phyloP scores from a whole-genome alignment of 2,888 invertebrate species.

The Epinotia brunnichana region DNA sequence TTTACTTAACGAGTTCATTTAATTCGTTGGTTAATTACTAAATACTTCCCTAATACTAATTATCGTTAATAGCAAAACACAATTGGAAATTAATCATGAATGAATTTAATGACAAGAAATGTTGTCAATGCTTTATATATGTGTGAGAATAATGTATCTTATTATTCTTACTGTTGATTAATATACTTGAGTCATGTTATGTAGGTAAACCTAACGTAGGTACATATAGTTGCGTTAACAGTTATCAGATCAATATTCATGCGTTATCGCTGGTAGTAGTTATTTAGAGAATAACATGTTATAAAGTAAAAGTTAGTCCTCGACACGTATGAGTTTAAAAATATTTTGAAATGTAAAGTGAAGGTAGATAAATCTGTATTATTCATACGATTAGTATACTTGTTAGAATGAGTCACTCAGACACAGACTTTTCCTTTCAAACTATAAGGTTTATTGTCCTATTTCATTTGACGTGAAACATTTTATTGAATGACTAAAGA shows the following conservation, averaged over 20 bases:
- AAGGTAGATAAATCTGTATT: no score
- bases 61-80: neutral
- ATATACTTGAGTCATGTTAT: slow-evolving; percentile 7
- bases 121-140: neutral
- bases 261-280: slow-evolving; percentile 17
- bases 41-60: neutral
- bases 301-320: neutral
- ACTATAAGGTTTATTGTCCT: neutral
- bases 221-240: neutral
- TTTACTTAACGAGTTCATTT: slow-evolving; percentile 2
- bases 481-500: slow-evolving; percentile 2
- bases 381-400: neutral
- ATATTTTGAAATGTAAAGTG: no score
- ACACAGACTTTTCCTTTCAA: neutral
- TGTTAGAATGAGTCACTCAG: neutral
- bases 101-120: neutral
- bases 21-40: neutral
- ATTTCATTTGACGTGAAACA: neutral
- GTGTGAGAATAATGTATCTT: neutral
- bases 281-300: neutral
- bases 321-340: no score
- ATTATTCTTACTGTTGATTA: neutral
- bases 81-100: neutral
- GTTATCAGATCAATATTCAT: slow-evolving; percentile 19
- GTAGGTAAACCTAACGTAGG: neutral